Conservation (phyloP, 2,113 vertebrate species). For the Chelonoidis abingdonii region DNA sequence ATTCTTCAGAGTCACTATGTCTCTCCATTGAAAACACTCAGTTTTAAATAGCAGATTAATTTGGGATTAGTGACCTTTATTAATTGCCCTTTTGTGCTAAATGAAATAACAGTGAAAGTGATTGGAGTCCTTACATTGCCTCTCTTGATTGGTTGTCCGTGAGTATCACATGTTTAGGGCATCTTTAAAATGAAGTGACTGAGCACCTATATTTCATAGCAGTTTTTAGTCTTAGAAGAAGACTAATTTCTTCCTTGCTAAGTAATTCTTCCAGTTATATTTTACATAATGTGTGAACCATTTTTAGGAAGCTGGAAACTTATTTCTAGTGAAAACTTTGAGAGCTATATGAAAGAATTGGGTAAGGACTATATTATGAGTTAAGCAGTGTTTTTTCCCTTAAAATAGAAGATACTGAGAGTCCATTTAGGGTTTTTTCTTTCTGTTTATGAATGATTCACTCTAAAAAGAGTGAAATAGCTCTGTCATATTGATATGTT, state of each 20-base stretch:
- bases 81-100: neutral
- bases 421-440: no score
- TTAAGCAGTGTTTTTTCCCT: neutral
- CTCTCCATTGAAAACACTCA: neutral
- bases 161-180: no score
- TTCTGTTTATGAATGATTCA: neutral
- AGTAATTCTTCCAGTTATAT: neutral
- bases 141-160: neutral
- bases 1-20: neutral
- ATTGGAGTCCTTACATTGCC: neutral
- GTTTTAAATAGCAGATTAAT: neutral
- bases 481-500: neutral
- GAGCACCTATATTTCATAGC: neutral
- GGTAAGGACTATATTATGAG: conserved; percentile 72
- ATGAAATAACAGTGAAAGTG: neutral
- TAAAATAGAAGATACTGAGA: neutral
- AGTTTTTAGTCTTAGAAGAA: neutral
- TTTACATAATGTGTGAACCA: conserved; percentile 81
- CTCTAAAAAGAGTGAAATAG: no score
- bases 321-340: conserved; percentile 85
- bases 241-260: neutral
- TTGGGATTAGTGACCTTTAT: neutral
- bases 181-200: neutral
- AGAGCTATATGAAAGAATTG: conserved; percentile 87
- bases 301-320: conserved; percentile 89